These are phyloP conservation scores for Anorthoa munda DNA, from an alignment of 2,888 invertebrate species.

Conservation along the genomic window DNA sequence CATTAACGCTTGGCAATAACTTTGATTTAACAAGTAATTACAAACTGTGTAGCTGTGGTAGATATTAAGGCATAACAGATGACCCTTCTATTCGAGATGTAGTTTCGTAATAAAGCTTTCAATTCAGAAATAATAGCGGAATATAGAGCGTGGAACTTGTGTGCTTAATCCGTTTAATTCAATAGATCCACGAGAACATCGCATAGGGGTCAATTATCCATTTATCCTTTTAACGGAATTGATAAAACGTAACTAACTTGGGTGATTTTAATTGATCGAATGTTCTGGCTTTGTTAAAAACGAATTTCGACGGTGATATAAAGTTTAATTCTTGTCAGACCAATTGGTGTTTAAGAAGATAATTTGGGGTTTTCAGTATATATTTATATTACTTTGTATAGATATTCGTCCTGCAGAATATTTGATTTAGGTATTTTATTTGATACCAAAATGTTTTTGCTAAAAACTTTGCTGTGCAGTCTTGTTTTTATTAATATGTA, in stretches of 20 bases:
- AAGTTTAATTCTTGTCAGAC: slow-evolving; percentile 74
- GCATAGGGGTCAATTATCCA: slow-evolving; percentile 91
- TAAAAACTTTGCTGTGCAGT: neutral
- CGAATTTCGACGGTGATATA: slow-evolving; percentile 79
- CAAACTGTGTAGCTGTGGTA: slow-evolving; percentile 3
- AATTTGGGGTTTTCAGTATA: slow-evolving; percentile 57
- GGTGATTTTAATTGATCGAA: slow-evolving; percentile 89
- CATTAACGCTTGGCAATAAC: slow-evolving; percentile 19
- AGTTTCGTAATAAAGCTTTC: slow-evolving; percentile 61
- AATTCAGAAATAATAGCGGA: slow-evolving; percentile 66
- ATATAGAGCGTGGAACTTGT: slow-evolving; percentile 82
- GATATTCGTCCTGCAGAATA: neutral
- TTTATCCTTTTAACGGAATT: slow-evolving; percentile 91
- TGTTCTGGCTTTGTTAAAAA: slow-evolving; percentile 85
- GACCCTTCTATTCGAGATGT: slow-evolving; percentile 43
- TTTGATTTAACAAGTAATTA: slow-evolving; percentile 18
- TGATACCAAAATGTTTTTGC: no score
- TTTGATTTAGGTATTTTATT: neutral
- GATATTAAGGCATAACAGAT: slow-evolving; percentile 5
- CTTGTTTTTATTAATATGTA: neutral
- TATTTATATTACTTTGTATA: neutral
- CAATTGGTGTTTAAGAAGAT: slow-evolving; percentile 59
- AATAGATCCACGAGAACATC: slow-evolving; percentile 85
- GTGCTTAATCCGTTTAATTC: slow-evolving; percentile 87
- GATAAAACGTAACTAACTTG: slow-evolving; percentile 89